These are phyloP conservation scores for Psilanteris sp. DNA, from an alignment of 1,140 invertebrate species.

Conservation along the genomic window DNA sequence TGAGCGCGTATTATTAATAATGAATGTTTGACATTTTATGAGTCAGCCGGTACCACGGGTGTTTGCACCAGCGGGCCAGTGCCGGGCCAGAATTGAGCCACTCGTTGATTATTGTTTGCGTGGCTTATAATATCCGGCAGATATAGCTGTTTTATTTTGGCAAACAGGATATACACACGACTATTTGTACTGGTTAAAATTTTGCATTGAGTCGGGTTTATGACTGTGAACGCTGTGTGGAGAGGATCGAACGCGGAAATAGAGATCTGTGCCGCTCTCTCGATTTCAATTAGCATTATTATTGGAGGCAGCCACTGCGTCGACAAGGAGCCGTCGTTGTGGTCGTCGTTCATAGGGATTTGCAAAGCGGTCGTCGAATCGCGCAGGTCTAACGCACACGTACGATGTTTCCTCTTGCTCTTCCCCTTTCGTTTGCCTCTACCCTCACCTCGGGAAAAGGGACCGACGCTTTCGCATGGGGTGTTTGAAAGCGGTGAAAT, in stretches of 20 bases:
- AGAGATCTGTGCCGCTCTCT: constrained; percentile 50
- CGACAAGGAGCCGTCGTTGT: constrained; percentile 68
- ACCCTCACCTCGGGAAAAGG: constrained; percentile 64
- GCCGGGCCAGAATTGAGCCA: no score
- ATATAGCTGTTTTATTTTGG: no score
- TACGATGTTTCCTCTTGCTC: constrained; percentile 48
- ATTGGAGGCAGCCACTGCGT: constrained; percentile 70
- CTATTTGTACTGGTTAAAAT: no score
- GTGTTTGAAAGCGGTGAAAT: constrained; percentile 79
- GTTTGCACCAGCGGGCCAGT: no score
- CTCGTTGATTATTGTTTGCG: no score
- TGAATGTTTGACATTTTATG: no score
- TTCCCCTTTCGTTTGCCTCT: constrained; percentile 49
- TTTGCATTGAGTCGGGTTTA: constrained; percentile 13
- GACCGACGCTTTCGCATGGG: constrained; percentile 72
- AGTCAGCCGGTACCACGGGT: no score
- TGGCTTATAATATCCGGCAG: no score
- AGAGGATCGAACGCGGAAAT: constrained; percentile 50
- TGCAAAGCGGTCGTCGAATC: constrained; percentile 56
- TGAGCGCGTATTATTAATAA: no score
- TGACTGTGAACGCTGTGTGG: constrained; percentile 35
- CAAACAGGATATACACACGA: no score
- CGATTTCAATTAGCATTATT: constrained; percentile 78
- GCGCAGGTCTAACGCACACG: constrained; percentile 65
- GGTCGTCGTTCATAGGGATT: constrained; percentile 63